These are phyloP conservation scores for Hirtodrosophila alboralis DNA, from an alignment of 2,888 invertebrate genomes.

Conservation along the genomic window DNA sequence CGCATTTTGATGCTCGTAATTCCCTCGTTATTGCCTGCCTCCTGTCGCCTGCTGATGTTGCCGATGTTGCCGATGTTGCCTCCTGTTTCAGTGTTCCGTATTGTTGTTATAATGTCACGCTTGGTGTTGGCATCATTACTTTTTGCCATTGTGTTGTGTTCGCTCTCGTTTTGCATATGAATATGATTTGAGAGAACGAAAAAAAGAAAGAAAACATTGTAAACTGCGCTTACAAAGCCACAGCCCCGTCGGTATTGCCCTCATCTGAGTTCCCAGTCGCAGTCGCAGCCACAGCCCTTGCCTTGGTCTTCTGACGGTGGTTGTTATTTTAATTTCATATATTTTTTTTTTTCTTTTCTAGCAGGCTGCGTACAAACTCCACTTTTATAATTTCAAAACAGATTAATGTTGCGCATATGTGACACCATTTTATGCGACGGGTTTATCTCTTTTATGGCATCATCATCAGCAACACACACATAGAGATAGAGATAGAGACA, in stretches of 20 bases:
- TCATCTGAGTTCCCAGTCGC: constrained; percentile 10
- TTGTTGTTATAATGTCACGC: constrained; percentile 69
- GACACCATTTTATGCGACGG: constrained; percentile 79
- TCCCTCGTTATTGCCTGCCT: constrained; percentile 79
- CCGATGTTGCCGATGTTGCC: constrained; percentile 29
- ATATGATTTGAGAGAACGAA: constrained; percentile 65
- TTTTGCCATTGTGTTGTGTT: constrained; percentile 57
- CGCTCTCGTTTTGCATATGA: constrained; percentile 75
- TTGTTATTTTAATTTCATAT: constrained; percentile 78
- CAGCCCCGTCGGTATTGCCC: constrained; percentile 35
- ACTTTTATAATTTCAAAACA: constrained; percentile 81
- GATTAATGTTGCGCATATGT: constrained; percentile 83
- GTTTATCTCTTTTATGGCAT: constrained; percentile 80
- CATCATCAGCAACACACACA: constrained; percentile 60
- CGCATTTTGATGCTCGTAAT: constrained; percentile 82
- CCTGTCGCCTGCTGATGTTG: constrained; percentile 54
- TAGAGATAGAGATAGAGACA: background rate
- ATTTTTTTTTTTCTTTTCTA: constrained; percentile 10
- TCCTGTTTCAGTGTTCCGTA: constrained; percentile 18
- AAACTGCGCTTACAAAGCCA: constrained; percentile 72
- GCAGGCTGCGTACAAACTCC: constrained; percentile 56
- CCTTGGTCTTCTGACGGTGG: constrained; percentile 52
- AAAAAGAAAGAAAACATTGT: constrained; percentile 66
- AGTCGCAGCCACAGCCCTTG: constrained; percentile 19
- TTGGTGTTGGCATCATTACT: constrained; percentile 80